Percentiles rank a stretch among this genome's conserved stretches.
Evolutionary conservation across 2,888 invertebrate genomes (phyloP).

Genomic region (Taphrorychus bicolor): DNA sequence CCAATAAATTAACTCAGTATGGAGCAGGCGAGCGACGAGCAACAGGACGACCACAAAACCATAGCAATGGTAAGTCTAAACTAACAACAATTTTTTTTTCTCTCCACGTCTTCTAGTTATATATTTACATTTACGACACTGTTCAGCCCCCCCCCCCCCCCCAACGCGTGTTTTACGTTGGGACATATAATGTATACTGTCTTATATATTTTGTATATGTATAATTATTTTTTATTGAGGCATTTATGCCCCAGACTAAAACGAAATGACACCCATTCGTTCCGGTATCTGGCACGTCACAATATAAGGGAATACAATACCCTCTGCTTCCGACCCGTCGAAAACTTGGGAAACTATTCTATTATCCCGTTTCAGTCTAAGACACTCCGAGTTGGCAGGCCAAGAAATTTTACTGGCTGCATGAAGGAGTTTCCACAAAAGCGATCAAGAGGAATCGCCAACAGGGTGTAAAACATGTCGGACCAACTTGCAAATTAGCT

Average conservation of each 20-base stretch:
- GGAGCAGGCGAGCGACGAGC: too few species aligned
- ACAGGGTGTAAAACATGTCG: slow-evolving; percentile 46
- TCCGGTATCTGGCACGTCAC: slow-evolving; percentile 3
- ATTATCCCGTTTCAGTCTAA: slow-evolving; percentile 36
- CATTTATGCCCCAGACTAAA: not conserved
- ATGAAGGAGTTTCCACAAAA: slow-evolving; percentile 39
- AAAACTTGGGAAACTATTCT: slow-evolving; percentile 31
- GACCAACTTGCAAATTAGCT: slow-evolving; percentile 41
- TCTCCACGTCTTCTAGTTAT: too few species aligned
- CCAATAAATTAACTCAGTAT: too few species aligned
- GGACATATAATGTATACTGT: not conserved
- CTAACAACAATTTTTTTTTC: too few species aligned
- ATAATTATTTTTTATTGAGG: not conserved
- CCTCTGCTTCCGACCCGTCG: slow-evolving; percentile 14
- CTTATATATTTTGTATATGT: not conserved
- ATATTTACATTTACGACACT: too few species aligned
- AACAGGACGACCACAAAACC: too few species aligned
- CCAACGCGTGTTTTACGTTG: not conserved
- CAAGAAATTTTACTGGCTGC: slow-evolving; percentile 35
- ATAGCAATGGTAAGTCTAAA: too few species aligned
- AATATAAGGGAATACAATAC: slow-evolving; percentile 15
- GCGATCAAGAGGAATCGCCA: slow-evolving; percentile 39
- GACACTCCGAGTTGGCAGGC: slow-evolving; percentile 32
- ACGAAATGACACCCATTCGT: slow-evolving; percentile 3
- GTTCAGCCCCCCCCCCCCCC: too few species aligned